A percentile compares a stretch with the other conserved stretches of the same genome.
Conservation (phyloP, 2,888 invertebrate species). For the Amphipyra berbera region DNA sequence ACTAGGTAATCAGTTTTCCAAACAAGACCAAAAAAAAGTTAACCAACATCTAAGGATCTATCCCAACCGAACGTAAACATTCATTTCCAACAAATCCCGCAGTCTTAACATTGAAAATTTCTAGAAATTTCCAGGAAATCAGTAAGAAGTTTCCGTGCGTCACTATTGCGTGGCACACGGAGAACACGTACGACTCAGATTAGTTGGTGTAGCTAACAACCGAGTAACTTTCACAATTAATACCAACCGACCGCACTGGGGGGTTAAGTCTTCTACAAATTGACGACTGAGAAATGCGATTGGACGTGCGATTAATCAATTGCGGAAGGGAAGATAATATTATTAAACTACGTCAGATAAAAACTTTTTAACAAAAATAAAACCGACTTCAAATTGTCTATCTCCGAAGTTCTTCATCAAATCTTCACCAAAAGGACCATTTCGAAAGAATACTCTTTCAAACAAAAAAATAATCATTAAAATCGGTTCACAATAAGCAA, state of each 20-base stretch:
- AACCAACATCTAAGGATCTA: too few relatives aligned
- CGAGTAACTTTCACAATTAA: constrained; percentile 79
- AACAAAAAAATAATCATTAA: too few relatives aligned
- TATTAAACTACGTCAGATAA: too few relatives aligned
- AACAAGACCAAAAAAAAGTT: too few relatives aligned
- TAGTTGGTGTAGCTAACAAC: constrained; percentile 69
- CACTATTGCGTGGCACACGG: constrained; percentile 50
- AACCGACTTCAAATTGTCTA: too few relatives aligned
- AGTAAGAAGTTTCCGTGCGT: constrained; percentile 44
- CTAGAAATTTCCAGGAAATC: constrained; percentile 30
- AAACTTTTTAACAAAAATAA: too few relatives aligned
- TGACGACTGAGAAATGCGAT: constrained; percentile 38
- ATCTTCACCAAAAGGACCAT: too few relatives aligned
- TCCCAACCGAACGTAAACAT: not conserved
- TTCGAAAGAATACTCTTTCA: too few relatives aligned
- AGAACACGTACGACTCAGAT: constrained; percentile 68
- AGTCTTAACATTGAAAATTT: constrained; percentile 26
- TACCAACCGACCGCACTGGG: constrained; percentile 62
- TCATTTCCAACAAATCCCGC: not conserved
- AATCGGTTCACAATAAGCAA: too few relatives aligned
- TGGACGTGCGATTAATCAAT: constrained; percentile 19
- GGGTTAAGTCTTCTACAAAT: constrained; percentile 44
- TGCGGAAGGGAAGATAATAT: too few relatives aligned
- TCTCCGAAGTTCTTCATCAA: too few relatives aligned
- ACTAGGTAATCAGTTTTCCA: too few relatives aligned